Evolutionary conservation across 2,797 vertebrate species (phyloP).

Genomic region (Anguilla megastoma): DNA sequence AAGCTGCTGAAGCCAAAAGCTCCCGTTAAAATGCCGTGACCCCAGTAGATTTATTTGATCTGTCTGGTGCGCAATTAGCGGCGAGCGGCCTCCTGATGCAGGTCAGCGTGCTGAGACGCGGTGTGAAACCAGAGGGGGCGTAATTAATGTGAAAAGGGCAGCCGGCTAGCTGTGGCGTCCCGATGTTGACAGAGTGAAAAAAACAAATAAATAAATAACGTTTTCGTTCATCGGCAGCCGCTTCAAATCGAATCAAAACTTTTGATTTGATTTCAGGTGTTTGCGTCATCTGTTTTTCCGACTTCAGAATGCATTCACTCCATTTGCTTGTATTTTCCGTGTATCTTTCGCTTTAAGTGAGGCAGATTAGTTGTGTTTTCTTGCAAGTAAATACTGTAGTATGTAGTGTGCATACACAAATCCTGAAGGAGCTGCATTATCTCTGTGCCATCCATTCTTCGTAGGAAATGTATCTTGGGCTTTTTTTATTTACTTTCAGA

Average conservation of each 20-base stretch:
- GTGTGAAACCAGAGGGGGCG: neutral
- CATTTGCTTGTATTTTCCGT: conserved; percentile 9
- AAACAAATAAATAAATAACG: neutral
- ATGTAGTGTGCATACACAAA: neutral
- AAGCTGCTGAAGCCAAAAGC: neutral
- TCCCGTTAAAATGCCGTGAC: neutral
- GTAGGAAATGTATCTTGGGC: neutral
- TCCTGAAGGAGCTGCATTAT: conserved; percentile 14
- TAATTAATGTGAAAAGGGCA: conserved; percentile 24
- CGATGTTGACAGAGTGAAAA: neutral
- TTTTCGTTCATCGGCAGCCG: neutral
- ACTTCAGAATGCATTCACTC: neutral
- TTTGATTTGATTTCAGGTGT: neutral
- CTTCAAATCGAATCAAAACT: neutral
- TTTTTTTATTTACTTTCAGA: neutral
- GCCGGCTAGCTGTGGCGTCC: neutral
- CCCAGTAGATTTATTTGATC: conserved; percentile 12
- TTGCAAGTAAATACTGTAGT: neutral
- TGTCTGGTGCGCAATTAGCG: conserved; percentile 14
- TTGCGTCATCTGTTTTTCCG: neutral
- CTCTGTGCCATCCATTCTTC: neutral
- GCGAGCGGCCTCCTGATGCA: neutral
- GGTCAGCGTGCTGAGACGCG: neutral
- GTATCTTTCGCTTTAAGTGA: neutral
- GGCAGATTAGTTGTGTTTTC: conserved; percentile 13